A percentile compares a stretch with the other conserved stretches of the same genome.
Conservation (phyloP, 2,888 invertebrate genomes). For the Timandra comae region DNA sequence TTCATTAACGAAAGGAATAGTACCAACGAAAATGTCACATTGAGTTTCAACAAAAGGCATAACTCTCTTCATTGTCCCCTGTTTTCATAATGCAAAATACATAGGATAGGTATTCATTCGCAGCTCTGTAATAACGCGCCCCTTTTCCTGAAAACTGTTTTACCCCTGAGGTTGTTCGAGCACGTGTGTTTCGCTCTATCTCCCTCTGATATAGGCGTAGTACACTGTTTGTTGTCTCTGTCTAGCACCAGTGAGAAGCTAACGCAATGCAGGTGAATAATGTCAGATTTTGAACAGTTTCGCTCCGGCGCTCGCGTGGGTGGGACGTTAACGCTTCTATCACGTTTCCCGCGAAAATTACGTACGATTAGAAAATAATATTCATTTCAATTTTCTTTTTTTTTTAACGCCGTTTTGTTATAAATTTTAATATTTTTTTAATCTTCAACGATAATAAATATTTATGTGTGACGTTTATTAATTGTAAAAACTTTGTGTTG, state of each 20-base stretch:
- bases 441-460: conserved; percentile 30
- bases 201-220: conserved; percentile 26
- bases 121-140: conserved; percentile 61
- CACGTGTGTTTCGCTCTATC: conserved; percentile 57
- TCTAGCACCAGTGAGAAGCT: conserved; percentile 54
- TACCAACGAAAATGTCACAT: conserved; percentile 38
- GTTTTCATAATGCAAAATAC: conserved; percentile 56
- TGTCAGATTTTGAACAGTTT: conserved; percentile 42
- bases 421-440: conserved; percentile 10
- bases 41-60: conserved; percentile 52
- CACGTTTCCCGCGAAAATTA: conserved; percentile 69
- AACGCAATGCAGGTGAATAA: conserved; percentile 72
- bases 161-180: conserved; percentile 49
- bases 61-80: conserved; percentile 50
- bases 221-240: conserved; percentile 29
- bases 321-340: conserved; percentile 37
- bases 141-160: conserved; percentile 60
- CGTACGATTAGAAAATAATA: conserved; percentile 25
- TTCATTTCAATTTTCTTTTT: conserved; percentile 19
- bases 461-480: conserved; percentile 47
- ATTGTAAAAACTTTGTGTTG: conserved; percentile 36
- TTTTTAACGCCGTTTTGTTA: too few relatives aligned
- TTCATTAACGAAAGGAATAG: conserved; percentile 41
- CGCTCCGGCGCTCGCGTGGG: conserved; percentile 46
- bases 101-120: conserved; percentile 54